phyloP scores from a whole-genome alignment of 64 coral and sea anemone genomes.

The Stylophora pistillata region DNA sequence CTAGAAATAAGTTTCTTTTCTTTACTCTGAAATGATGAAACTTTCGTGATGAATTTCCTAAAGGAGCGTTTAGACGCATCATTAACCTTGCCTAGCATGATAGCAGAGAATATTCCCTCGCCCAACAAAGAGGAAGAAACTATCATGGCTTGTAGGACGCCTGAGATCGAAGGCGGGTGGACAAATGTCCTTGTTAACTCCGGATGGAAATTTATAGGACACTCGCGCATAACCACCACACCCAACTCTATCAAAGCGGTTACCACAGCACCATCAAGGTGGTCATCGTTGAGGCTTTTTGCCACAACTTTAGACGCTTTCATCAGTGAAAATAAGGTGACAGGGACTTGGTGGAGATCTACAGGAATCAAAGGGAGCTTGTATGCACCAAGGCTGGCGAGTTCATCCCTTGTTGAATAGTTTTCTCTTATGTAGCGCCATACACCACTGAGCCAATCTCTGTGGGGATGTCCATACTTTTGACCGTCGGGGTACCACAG shows the following conservation, averaged over 20 bases:
- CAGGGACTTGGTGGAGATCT: background rate
- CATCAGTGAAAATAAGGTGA: constrained; percentile 34
- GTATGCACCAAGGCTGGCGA: constrained; percentile 7
- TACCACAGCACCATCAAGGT: background rate
- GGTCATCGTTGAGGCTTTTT: background rate
- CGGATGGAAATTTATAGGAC: constrained; percentile 15
- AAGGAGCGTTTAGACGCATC: constrained; percentile 41
- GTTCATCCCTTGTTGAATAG: constrained; percentile 35
- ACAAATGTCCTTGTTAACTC: constrained; percentile 9
- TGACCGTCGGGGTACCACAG: constrained; percentile 18
- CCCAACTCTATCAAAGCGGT: background rate
- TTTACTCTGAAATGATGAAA: background rate
- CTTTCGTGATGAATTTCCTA: constrained; percentile 60
- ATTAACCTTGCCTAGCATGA: background rate
- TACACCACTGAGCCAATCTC: constrained; percentile 53
- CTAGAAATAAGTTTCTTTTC: constrained; percentile 4
- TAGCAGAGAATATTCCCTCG: background rate
- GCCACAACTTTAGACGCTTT: constrained; percentile 65
- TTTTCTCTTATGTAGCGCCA: constrained; percentile 62
- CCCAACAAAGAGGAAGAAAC: background rate
- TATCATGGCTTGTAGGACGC: constrained; percentile 52
- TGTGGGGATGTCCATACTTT: background rate
- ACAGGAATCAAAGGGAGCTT: constrained; percentile 61
- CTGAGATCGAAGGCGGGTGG: constrained; percentile 40
- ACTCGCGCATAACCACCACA: background rate